Base-by-base conservation (phyloP, 2,797 vertebrate species). In the Sebastes kiyomatsui region DNA sequence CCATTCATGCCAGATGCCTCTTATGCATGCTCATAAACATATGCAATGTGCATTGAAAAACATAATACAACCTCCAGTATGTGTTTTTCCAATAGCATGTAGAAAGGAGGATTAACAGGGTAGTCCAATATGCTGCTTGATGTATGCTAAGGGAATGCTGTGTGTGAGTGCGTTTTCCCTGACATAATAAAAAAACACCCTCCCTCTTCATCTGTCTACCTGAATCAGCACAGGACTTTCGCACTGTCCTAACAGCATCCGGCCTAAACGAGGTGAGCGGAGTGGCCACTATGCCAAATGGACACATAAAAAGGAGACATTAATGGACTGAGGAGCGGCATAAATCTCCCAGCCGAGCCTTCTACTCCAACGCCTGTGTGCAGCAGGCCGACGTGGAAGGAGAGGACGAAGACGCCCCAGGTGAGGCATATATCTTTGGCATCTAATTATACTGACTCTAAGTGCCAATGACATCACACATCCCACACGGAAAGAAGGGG, bases 291-390 rank as follows among this genome's bases (percentile, higher is more conserved):
- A 67, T 86, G 88, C 89, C 91, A 94, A 94, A 94, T 89, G 89
- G 91, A 93, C 91, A 92, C 90, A 93, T 92, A 92, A 94, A 94
- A 92, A 85, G 65, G 62, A 79, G 82, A 88, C 90, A 82, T 93
- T 94, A 94, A 94, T 93, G 90, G 93, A 92, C 86, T 92, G 89
- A 85, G 35, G 79, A 83, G 76, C 16, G 28, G 33, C 81, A 90
- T 93, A 90, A 93, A 93, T 94, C 92, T 83, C 61, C 59, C 61
- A 67, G 76, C 56, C 13, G 18, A 80, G 82, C 52, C 81, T 64
- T 80, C 61, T 42, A 46, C 69, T 87, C 81, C 79, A 67, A 30
- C 61, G 83, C 69, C 79, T 76, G 72, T 68, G 79, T 81, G 86
- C 35, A 87, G 73, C 52, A 67, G 65, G 60, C 77, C 33, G 6